Percentiles rank a stretch among this genome's conserved stretches.
These are phyloP conservation scores for Lepidurus couesii DNA, from an alignment of 1,140 invertebrate genomes.

Conservation along the genomic window DNA sequence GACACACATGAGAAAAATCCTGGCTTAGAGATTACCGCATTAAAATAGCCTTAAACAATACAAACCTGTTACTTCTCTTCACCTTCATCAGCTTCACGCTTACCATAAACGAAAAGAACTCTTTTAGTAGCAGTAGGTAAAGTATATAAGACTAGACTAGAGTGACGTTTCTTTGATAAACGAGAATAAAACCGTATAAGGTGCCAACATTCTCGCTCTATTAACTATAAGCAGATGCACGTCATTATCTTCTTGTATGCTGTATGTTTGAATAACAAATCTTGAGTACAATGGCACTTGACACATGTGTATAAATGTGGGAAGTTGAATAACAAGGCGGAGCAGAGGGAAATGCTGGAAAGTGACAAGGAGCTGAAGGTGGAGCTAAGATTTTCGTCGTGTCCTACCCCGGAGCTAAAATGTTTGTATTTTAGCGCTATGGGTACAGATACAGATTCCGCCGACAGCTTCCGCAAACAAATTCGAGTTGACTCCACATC, in stretches of 20 bases:
- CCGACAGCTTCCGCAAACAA: constrained; percentile 18
- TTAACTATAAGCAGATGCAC: no score
- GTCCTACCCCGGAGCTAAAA: constrained; percentile 5
- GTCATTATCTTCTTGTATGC: neutral
- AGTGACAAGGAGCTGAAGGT: neutral
- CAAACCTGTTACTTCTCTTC: no score
- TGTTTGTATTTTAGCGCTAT: neutral
- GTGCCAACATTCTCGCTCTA: no score
- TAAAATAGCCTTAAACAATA: neutral
- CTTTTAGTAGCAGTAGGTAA: no score
- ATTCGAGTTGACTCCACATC: neutral
- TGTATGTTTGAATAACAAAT: neutral
- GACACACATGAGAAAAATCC: neutral
- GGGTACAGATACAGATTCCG: neutral
- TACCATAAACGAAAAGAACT: no score
- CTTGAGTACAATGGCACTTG: neutral
- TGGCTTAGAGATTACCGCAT: neutral
- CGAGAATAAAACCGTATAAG: no score
- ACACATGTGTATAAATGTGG: neutral
- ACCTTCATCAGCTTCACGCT: no score
- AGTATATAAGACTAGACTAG: no score
- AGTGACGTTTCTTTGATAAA: no score
- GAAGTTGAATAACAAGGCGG: neutral
- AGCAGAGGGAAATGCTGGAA: neutral
- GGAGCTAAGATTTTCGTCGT: neutral